A percentile compares a stretch with the other conserved stretches of the same genome.
These are phyloP conservation scores for Lasioglossum baleicum DNA, from an alignment of 1,140 invertebrate species.

Conservation along the genomic window DNA sequence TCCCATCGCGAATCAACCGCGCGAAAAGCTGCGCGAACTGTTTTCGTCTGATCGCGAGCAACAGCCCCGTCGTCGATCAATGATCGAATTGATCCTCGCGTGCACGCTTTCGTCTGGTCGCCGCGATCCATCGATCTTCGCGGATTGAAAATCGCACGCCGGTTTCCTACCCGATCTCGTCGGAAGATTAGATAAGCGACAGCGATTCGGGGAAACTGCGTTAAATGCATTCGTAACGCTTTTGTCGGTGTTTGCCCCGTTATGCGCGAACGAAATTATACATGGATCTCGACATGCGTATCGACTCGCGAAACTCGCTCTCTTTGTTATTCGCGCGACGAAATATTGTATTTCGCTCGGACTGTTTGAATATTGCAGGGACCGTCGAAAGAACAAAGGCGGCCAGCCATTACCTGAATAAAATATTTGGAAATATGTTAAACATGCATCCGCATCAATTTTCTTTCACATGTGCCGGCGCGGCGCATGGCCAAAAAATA, in stretches of 20 bases:
- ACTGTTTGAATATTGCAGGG: not conserved
- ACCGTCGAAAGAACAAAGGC: not conserved
- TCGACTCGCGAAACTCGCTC: too few relatives aligned
- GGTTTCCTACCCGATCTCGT: not conserved
- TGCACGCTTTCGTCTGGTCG: too few relatives aligned
- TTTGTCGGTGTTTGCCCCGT: slow-evolving; percentile 21
- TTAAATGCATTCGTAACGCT: slow-evolving; percentile 14
- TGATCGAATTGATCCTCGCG: slow-evolving; percentile 46
- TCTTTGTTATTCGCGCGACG: not conserved
- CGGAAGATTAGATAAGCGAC: slow-evolving; percentile 53
- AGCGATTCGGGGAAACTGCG: slow-evolving; percentile 27
- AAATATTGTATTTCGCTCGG: not conserved
- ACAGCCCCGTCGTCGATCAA: slow-evolving; percentile 51
- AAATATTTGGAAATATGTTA: too few relatives aligned
- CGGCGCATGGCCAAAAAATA: too few relatives aligned
- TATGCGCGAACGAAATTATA: slow-evolving; percentile 18
- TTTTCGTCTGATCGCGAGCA: slow-evolving; percentile 42
- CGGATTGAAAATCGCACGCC: slow-evolving; percentile 58
- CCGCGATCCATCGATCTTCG: slow-evolving; percentile 56
- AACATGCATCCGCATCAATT: too few relatives aligned
- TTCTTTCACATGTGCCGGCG: too few relatives aligned
- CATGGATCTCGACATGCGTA: slow-evolving; percentile 19
- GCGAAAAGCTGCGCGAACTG: slow-evolving; percentile 13
- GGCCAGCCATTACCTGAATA: too few relatives aligned
- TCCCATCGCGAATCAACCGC: not conserved